A percentile compares a stretch with the other conserved stretches of the same genome.
phyloP scores from a whole-genome alignment of 2,797 vertebrate species.

The Lutjanus campechanus region DNA sequence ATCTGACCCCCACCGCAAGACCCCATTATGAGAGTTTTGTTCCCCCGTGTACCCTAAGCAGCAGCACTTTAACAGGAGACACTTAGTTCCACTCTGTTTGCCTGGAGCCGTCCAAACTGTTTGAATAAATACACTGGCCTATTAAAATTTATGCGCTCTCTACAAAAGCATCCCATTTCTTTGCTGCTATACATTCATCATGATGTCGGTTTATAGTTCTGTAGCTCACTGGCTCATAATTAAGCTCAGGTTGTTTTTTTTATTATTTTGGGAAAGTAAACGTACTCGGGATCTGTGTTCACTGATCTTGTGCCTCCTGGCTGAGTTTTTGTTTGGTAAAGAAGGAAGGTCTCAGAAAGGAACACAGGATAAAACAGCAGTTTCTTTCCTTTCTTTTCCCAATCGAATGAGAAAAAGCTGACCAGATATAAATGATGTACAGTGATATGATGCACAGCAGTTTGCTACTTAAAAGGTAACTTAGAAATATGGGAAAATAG shows the following conservation, averaged over 20 bases:
- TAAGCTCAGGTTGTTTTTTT: conserved; percentile 37
- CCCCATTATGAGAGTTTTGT: conserved; percentile 22
- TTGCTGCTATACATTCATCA: conserved; percentile 68
- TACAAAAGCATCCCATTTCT: conserved; percentile 53
- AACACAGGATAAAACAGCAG: not conserved
- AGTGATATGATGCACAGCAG: not conserved
- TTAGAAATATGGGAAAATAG: too few species aligned
- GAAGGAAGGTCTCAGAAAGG: conserved; percentile 4
- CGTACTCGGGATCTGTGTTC: conserved; percentile 5
- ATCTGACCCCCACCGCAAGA: not conserved
- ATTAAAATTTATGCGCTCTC: conserved; percentile 64
- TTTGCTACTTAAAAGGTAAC: not conserved
- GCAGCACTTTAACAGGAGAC: conserved; percentile 41
- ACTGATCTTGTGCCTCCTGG: conserved; percentile 27
- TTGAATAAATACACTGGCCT: conserved; percentile 50
- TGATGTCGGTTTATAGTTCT: conserved; percentile 52
- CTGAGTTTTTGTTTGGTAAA: conserved; percentile 3
- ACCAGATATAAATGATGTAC: conserved; percentile 5
- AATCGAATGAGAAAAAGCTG: not conserved
- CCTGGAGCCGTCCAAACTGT: conserved; percentile 22
- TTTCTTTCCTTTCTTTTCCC: not conserved
- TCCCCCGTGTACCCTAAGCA: conserved; percentile 21
- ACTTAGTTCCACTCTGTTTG: conserved; percentile 55
- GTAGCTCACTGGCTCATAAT: conserved; percentile 48
- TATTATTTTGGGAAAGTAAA: conserved; percentile 44